These are phyloP conservation scores for Zaprionus lineosus DNA, from an alignment of 2,888 invertebrate genomes.

Conservation along the genomic window DNA sequence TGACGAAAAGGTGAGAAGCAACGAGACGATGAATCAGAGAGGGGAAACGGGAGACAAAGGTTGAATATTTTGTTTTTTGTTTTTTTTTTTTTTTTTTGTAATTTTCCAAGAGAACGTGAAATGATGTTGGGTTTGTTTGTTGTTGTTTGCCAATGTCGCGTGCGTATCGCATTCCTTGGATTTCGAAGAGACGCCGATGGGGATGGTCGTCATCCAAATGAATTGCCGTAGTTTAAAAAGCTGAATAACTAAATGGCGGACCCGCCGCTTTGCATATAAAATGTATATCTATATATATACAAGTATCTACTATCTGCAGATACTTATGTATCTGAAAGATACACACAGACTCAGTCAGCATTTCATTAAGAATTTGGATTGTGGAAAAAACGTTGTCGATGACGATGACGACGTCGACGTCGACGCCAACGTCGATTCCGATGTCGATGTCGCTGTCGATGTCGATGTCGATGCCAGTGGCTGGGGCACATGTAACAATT, in stretches of 20 bases:
- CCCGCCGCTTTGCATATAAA: slow-evolving; percentile 31
- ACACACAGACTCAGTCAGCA: no score
- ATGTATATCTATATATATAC: not conserved
- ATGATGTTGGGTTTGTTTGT: slow-evolving; percentile 16
- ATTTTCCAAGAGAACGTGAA: slow-evolving; percentile 43
- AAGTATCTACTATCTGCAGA: not conserved
- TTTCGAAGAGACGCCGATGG: not conserved
- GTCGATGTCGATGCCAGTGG: not conserved
- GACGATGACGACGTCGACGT: no score
- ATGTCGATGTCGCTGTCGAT: no score
- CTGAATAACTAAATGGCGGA: slow-evolving; percentile 35
- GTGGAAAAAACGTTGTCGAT: no score
- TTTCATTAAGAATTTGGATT: slow-evolving; percentile 26
- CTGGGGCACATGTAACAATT: slow-evolving; percentile 34
- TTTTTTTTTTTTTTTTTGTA: slow-evolving; percentile 27
- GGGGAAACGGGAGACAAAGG: slow-evolving; percentile 1
- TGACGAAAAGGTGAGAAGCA: slow-evolving; percentile 22
- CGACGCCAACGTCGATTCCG: no score
- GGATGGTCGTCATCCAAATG: slow-evolving; percentile 22
- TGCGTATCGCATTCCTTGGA: slow-evolving; percentile 38
- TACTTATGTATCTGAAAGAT: no score
- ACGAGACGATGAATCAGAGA: no score
- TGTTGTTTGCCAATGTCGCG: slow-evolving; percentile 52
- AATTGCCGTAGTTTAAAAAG: slow-evolving; percentile 39
- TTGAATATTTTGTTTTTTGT: no score